phyloP scores from a whole-genome alignment of 2,888 invertebrate genomes.

The Synergus itoensis region DNA sequence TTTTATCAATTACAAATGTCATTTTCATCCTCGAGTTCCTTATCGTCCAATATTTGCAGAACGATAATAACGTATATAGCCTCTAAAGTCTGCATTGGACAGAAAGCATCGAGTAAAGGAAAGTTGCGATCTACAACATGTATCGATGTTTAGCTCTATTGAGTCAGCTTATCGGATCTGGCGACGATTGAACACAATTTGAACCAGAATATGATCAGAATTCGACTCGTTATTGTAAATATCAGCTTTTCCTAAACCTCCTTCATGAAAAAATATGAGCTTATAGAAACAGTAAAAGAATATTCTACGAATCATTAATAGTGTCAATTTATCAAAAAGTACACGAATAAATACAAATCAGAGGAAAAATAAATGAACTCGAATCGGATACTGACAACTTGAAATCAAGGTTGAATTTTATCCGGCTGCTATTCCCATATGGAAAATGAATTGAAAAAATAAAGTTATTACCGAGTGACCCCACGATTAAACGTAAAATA shows the following conservation, averaged over 20 bases:
- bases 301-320: background rate
- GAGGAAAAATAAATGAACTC: constrained; percentile 9
- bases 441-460: constrained; percentile 10
- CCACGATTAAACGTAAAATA: constrained; percentile 13
- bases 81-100: constrained; percentile 22
- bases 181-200: constrained; percentile 23
- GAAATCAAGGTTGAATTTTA: background rate
- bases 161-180: constrained; percentile 32
- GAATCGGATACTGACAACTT: background rate
- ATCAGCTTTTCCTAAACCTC: background rate
- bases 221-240: constrained; percentile 9
- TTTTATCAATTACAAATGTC: background rate
- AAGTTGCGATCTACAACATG: constrained; percentile 11
- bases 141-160: constrained; percentile 27
- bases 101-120: constrained; percentile 26
- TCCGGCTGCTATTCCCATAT: constrained; percentile 1
- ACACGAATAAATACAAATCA: background rate
- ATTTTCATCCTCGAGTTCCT: background rate
- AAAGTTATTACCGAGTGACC: constrained; percentile 11
- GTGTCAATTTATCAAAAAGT: background rate
- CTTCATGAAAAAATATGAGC: background rate
- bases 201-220: constrained; percentile 3
- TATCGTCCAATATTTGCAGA: background rate
- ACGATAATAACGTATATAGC: background rate
- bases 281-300: background rate